phyloP scores from a whole-genome alignment of 2,888 invertebrate genomes.

The Heliconius erato region DNA sequence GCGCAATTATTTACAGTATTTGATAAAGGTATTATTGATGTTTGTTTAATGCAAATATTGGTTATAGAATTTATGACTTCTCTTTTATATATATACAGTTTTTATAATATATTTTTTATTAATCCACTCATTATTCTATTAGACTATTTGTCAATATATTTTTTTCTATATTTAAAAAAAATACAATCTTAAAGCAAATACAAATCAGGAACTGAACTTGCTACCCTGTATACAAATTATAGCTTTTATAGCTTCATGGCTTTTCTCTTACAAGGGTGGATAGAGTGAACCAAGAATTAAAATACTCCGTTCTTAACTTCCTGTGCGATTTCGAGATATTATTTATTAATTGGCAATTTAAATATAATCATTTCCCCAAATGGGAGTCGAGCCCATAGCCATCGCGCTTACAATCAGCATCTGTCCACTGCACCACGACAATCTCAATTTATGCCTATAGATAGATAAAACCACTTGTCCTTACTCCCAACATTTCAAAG shows the following conservation, averaged over 20 bases:
- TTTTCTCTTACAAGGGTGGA: too few species aligned
- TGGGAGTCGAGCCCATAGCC: neutral
- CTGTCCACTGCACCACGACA: neutral
- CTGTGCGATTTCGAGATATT: too few species aligned
- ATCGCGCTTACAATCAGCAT: neutral
- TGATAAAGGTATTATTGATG: neutral
- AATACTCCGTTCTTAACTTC: too few species aligned
- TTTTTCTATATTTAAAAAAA: neutral
- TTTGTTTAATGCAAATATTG: neutral
- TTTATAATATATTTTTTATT: neutral
- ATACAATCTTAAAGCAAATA: neutral
- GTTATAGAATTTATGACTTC: neutral
- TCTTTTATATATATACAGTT: neutral
- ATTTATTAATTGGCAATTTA: too few species aligned
- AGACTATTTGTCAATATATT: too few species aligned
- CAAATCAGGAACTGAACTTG: neutral
- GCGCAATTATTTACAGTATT: slow-evolving; percentile 10
- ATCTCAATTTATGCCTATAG: neutral
- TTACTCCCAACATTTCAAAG: slow-evolving; percentile 4
- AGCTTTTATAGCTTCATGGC: too few species aligned
- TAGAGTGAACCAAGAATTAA: too few species aligned
- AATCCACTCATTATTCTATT: too few species aligned
- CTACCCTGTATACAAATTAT: neutral
- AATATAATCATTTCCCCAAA: neutral
- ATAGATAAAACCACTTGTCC: neutral